Evolutionary conservation across 2,113 vertebrate genomes (phyloP), one percentile per base, ranked within the genome.

Genomic region (Kryptolebias marmoratus): DNA sequence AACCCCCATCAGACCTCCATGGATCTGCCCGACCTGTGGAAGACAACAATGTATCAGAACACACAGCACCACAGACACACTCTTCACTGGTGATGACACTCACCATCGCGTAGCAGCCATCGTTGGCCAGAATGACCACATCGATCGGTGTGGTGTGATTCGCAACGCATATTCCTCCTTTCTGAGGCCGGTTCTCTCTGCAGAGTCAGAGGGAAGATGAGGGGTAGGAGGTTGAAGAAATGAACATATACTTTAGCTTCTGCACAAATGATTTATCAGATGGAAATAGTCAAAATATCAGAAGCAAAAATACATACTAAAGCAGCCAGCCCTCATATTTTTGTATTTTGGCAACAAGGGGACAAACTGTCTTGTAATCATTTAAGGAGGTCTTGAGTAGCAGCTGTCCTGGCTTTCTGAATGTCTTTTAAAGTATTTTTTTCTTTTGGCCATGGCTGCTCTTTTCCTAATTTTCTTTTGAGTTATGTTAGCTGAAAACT

Each of bases 71-170:
- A 13, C 7, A 36, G 5, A 69, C 32, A 1, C 27, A 28, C 42
- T 16, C 3, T 3, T 18, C 5, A 14, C 4, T 2, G n/a, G 0
- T 12, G 1, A 42, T 1, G 1, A 18, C 11, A 73, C 95, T 90
- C 94, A 99, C 97, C 97, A 99, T 98, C 14, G 97, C 95, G 45
- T 99, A 99, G 87, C 97, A 97, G 75, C 97, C 95, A 73, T 99
- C 97, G 1, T 95, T 98, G 11, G 96, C 95, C 92, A 99, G 87
- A 77, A 99, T 98, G 64, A 98, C 93, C 0, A 97, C 91, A 39
- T 99, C 97, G 42, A 99, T 98, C 0, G 97, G 97, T 2, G 97
- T 96, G 0, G 97, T 99, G 80, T 99, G 97, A 81, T 99, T 98
- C 54, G 97, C 97, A 1, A 99, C 97, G 70, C 97, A 99, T 70